A percentile compares a stretch with the other conserved stretches of the same genome.
These are phyloP conservation scores for Acyrthosiphon pisum DNA, from an alignment of 1,140 invertebrate genomes.

Conservation along the genomic window DNA sequence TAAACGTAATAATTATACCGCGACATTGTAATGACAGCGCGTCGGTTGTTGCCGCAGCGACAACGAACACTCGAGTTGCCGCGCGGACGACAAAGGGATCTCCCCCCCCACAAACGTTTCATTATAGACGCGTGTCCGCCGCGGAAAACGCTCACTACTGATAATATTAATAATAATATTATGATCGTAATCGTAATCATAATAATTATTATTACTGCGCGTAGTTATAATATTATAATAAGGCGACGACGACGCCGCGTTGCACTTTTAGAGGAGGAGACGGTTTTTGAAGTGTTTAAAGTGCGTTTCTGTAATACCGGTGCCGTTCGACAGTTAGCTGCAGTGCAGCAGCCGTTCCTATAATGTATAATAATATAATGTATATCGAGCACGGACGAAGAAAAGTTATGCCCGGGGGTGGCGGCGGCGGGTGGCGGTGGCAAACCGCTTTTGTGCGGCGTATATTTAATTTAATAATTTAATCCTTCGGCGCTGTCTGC, in stretches of 20 bases:
- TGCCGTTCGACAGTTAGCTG: background rate
- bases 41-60: background rate
- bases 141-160: background rate
- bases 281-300: slow-evolving; percentile 41
- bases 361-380: background rate
- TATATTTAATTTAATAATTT: slow-evolving; percentile 57
- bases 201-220: background rate
- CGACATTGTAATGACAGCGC: background rate
- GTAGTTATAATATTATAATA: background rate
- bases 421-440: background rate
- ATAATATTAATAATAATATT: background rate
- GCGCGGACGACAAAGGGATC: slow-evolving; percentile 7
- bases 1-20: background rate
- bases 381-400: slow-evolving; percentile 15
- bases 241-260: background rate
- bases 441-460: slow-evolving; percentile 48
- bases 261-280: slow-evolving; percentile 25
- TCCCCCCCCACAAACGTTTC: background rate
- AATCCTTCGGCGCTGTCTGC: slow-evolving; percentile 54
- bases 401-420: background rate
- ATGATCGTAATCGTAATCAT: slow-evolving; percentile 7
- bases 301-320: background rate
- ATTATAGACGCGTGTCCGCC: slow-evolving; percentile 19
- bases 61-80: background rate
- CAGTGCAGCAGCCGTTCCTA: background rate